phyloP scores from a whole-genome alignment of 35 echinoderm and acorn worm species.

The Nesometra sesokonis region DNA sequence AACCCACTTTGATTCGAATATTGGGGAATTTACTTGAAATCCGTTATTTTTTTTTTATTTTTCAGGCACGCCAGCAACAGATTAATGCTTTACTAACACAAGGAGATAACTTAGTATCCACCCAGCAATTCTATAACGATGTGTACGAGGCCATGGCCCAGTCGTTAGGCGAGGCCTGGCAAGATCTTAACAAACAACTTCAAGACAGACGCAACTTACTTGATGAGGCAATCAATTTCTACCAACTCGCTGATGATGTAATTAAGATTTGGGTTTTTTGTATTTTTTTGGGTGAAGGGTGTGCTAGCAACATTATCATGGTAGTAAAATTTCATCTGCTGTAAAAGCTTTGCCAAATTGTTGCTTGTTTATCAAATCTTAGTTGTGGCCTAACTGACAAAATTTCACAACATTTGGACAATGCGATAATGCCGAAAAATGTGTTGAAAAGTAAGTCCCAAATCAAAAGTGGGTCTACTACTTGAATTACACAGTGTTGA shows the following conservation, averaged over 20 bases:
- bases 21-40: too few species aligned
- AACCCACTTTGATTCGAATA: too few species aligned
- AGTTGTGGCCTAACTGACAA: too few species aligned
- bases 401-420: too few species aligned
- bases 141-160: constrained; percentile 97
- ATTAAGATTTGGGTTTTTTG: background rate
- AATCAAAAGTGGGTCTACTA: too few species aligned
- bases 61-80: constrained; percentile 89
- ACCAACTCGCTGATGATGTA: constrained; percentile 70
- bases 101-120: constrained; percentile 81
- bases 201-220: constrained; percentile 66
- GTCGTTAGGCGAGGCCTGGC: constrained; percentile 87
- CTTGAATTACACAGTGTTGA: too few species aligned
- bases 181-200: constrained; percentile 62
- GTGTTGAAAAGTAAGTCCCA: too few species aligned
- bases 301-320: background rate
- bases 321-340: background rate
- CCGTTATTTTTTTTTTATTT: background rate
- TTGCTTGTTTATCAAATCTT: too few species aligned
- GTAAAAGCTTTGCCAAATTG: background rate
- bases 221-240: constrained; percentile 71
- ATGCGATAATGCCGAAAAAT: too few species aligned
- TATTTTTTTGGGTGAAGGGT: background rate
- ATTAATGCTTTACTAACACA: constrained; percentile 81
- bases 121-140: constrained; percentile 93